Conservation (phyloP, 53 echinoderm and acorn worm genomes). For the Patiria pectinifera region DNA sequence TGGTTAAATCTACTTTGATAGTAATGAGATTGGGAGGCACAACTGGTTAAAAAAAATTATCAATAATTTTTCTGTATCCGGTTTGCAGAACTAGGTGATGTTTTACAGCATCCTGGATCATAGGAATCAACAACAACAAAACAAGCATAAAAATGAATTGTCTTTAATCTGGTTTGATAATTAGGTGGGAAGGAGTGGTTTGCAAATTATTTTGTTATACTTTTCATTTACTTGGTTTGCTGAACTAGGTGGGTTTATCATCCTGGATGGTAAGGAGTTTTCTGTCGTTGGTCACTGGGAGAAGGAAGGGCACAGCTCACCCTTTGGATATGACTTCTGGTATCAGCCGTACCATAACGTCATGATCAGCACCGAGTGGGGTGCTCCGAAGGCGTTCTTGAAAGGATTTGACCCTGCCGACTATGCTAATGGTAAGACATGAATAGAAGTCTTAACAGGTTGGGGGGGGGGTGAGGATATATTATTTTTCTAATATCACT, state of each 20-base stretch:
- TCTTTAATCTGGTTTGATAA: background rate
- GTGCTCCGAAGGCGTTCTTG: conserved; percentile 95
- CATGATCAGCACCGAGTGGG: conserved; percentile 99
- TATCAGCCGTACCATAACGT: conserved; percentile 98
- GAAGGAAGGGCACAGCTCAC: conserved; percentile 67
- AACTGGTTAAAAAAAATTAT: too few species aligned
- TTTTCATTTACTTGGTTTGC: background rate
- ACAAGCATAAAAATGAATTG: too few species aligned
- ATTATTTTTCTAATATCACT: too few species aligned
- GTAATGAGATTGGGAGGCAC: too few species aligned
- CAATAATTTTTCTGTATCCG: too few species aligned
- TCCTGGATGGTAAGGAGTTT: conserved; percentile 91
- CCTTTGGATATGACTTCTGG: conserved; percentile 95
- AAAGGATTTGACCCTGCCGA: conserved; percentile 96
- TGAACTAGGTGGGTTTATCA: conserved; percentile 86
- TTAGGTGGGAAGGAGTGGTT: too few species aligned
- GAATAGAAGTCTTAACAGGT: too few species aligned
- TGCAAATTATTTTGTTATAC: background rate
- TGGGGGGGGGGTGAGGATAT: too few species aligned
- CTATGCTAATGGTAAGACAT: conserved; percentile 76
- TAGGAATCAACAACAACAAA: too few species aligned
- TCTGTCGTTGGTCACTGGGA: conserved; percentile 96
- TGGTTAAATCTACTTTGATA: too few species aligned
- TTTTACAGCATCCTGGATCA: too few species aligned
- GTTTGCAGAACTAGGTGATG: too few species aligned